Conservation (phyloP, 2,113 vertebrate species). For the Echinops telfairi region DNA sequence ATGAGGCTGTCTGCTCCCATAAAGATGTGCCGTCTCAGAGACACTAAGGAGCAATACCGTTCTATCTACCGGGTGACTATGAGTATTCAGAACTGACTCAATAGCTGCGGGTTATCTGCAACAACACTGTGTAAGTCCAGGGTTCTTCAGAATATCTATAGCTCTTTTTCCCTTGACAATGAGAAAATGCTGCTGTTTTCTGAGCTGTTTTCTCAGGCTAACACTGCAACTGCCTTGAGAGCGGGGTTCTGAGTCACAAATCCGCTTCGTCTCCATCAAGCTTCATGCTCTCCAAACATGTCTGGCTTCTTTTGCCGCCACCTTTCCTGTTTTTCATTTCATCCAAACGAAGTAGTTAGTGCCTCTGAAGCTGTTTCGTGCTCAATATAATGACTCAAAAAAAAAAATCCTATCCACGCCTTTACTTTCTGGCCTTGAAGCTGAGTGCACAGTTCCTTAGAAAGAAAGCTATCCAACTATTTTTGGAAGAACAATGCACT, state of each 20-base stretch:
- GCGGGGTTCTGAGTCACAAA: conserved; percentile 49
- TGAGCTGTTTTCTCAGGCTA: conserved; percentile 27
- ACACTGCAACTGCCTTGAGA: conserved; percentile 2
- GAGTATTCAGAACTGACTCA: too few species aligned
- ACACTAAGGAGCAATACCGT: too few species aligned
- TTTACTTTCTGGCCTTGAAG: conserved; percentile 64
- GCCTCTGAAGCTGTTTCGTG: conserved; percentile 42
- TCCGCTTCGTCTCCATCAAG: conserved; percentile 42
- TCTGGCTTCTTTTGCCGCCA: background rate
- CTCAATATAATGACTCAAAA: conserved; percentile 21
- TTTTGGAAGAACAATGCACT: conserved; percentile 75
- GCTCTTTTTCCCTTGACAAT: conserved; percentile 42
- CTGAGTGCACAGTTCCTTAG: conserved; percentile 14
- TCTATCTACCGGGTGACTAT: too few species aligned
- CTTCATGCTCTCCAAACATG: background rate
- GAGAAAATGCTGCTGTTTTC: background rate
- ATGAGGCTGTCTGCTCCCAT: too few species aligned
- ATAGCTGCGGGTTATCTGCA: too few species aligned
- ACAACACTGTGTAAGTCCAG: background rate
- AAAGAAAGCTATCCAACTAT: conserved; percentile 74
- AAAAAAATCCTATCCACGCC: background rate
- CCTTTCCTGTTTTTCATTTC: conserved; percentile 53
- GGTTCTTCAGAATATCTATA: background rate
- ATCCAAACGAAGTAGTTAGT: conserved; percentile 61
- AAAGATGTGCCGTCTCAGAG: too few species aligned